These are phyloP conservation scores for Drosophila lini DNA, from an alignment of 1,140 invertebrate species.

Conservation along the genomic window DNA sequence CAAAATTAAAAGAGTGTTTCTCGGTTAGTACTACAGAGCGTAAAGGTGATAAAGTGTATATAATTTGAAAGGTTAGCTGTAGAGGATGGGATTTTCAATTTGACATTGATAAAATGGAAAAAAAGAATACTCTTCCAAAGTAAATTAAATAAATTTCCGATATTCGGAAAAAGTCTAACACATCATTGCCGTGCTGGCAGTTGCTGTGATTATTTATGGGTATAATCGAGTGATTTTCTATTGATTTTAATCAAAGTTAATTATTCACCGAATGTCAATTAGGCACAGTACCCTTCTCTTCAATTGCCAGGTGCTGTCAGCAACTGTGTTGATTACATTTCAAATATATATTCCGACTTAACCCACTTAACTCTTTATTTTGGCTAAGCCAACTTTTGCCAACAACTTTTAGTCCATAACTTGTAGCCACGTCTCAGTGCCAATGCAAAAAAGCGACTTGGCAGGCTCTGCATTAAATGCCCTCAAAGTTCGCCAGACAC, in stretches of 20 bases:
- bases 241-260: neutral
- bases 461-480: constrained; percentile 68
- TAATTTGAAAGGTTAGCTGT: constrained; percentile 1
- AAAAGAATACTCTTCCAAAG: neutral
- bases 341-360: constrained; percentile 20
- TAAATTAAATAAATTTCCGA: neutral
- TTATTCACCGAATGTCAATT: constrained; percentile 37
- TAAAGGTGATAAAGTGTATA: constrained; percentile 31
- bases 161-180: too few relatives aligned
- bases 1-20: constrained; percentile 76
- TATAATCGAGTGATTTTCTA: neutral
- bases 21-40: constrained; percentile 10
- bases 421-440: constrained; percentile 42
- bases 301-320: constrained; percentile 1
- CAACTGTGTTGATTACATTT: constrained; percentile 35
- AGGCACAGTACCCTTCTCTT: neutral
- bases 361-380: constrained; percentile 38
- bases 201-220: neutral
- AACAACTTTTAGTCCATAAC: constrained; percentile 35
- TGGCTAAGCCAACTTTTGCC: constrained; percentile 30
- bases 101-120: neutral
- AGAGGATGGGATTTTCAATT: constrained; percentile 2
- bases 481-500: constrained; percentile 17
- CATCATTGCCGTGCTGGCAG: neutral
- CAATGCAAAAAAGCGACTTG: constrained; percentile 64